Conservation (phyloP, 1,140 invertebrate genomes). For the Arion vulgaris region DNA sequence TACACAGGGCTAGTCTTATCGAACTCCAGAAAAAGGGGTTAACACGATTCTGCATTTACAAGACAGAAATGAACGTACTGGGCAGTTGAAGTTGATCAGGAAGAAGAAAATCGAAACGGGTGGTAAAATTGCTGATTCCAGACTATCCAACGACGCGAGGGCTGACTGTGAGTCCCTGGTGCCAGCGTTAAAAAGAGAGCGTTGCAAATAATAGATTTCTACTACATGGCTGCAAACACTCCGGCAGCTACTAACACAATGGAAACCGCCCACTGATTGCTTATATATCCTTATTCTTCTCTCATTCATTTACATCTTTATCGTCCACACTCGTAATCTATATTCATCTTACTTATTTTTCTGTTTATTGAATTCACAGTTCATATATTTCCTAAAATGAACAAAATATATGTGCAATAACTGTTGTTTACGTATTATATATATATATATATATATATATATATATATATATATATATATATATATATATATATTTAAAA, state of each 20-base stretch:
- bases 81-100: neutral
- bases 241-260: neutral
- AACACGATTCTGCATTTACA: neutral
- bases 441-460: too few species aligned
- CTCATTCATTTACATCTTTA: neutral
- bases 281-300: neutral
- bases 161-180: neutral
- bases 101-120: neutral
- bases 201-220: conserved; percentile 5
- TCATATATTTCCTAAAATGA: too few species aligned
- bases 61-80: neutral
- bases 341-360: too few species aligned
- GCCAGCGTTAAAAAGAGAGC: neutral
- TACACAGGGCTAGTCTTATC: neutral
- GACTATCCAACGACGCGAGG: neutral
- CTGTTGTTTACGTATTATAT: too few species aligned
- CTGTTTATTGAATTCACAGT: too few species aligned
- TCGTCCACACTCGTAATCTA: too few species aligned
- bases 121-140: neutral
- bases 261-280: neutral
- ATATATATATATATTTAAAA: too few species aligned
- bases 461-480: too few species aligned
- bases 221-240: neutral
- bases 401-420: too few species aligned
- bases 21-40: neutral